Percentiles rank a stretch among this genome's conserved stretches.
Conservation (phyloP, 2,113 vertebrate species). For the Apodemus speciosus region DNA sequence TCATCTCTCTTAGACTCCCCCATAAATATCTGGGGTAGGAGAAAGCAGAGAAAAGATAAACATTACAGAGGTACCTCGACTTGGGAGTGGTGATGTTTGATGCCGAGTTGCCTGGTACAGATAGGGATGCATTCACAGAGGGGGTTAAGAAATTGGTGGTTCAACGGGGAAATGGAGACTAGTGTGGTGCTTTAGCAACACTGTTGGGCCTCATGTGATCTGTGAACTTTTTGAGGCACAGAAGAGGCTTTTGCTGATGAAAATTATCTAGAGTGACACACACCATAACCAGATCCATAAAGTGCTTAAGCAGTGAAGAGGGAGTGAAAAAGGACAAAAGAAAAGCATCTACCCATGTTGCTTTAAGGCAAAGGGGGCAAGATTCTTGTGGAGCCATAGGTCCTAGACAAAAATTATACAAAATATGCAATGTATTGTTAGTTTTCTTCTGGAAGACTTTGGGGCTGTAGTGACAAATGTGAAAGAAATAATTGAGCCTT, state of each 20-base stretch:
- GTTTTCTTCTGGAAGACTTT: no score
- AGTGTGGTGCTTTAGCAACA: background rate
- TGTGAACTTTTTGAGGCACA: background rate
- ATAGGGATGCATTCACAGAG: background rate
- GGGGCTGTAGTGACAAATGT: background rate
- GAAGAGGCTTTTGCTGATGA: background rate
- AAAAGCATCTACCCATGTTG: no score
- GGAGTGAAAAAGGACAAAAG: background rate
- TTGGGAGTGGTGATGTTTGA: background rate
- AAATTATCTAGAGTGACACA: background rate
- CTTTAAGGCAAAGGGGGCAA: background rate
- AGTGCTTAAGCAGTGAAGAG: background rate
- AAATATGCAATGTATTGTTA: background rate
- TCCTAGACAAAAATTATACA: no score
- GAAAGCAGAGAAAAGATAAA: background rate
- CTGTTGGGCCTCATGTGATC: background rate
- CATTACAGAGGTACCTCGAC: background rate
- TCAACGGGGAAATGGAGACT: background rate
- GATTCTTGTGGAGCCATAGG: background rate
- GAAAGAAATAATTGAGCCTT: background rate
- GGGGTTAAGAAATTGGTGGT: no score
- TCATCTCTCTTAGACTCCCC: background rate
- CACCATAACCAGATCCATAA: background rate
- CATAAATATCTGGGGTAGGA: background rate
- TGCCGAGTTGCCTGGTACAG: background rate